Conservation (phyloP, 2,888 invertebrate genomes). For the Mesorhabditis spiculigera region DNA sequence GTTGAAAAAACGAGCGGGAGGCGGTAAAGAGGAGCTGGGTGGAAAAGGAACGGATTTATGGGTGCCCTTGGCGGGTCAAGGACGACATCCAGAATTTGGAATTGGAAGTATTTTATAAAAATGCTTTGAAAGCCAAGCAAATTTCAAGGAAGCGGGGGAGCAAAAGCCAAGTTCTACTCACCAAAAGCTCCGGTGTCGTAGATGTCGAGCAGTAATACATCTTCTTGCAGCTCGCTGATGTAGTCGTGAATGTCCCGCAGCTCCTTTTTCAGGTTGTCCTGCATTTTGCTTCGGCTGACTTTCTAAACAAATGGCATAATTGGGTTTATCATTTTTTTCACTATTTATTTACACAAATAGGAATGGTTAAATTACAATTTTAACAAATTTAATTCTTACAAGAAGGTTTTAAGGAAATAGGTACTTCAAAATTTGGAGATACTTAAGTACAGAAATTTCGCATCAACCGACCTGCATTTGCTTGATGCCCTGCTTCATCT, state of each 20-base stretch:
- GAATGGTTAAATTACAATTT: too few species aligned
- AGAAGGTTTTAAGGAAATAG: too few species aligned
- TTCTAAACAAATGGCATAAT: too few species aligned
- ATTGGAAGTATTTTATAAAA: slow-evolving; percentile 3
- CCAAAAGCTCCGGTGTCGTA: slow-evolving; percentile 49
- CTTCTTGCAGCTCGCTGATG: slow-evolving; percentile 50
- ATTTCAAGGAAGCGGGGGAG: too few species aligned
- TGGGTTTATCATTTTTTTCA: too few species aligned
- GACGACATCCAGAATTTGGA: not conserved
- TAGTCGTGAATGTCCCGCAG: slow-evolving; percentile 42
- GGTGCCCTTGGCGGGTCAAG: too few species aligned
- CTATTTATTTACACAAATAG: too few species aligned
- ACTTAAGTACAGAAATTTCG: too few species aligned
- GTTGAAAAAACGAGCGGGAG: too few species aligned
- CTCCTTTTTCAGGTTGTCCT: slow-evolving; percentile 35
- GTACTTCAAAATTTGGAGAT: not conserved
- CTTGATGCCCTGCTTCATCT: slow-evolving; percentile 44
- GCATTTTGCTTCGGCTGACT: slow-evolving; percentile 32
- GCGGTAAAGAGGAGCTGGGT: too few species aligned
- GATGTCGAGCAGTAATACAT: slow-evolving; percentile 47
- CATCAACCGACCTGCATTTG: slow-evolving; percentile 29
- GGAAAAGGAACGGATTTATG: too few species aligned
- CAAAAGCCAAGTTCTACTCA: slow-evolving; percentile 11
- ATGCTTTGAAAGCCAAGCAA: not conserved
- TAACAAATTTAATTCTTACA: too few species aligned